phyloP scores from a whole-genome alignment of 1,140 invertebrate species.

The Rhynchophorus ferrugineus region DNA sequence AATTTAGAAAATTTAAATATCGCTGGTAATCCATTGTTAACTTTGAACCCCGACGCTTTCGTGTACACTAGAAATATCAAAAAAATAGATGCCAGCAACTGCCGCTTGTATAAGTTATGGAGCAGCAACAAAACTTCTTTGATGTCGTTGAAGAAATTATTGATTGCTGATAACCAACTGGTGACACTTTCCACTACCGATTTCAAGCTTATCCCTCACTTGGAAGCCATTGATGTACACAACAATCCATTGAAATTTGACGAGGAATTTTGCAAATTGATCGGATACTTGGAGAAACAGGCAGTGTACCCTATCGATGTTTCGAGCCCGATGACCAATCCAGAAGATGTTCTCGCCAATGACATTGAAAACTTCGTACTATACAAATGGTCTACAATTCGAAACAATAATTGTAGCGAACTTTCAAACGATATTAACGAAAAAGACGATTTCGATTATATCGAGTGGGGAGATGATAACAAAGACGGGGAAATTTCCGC shows the following conservation, averaged over 20 bases:
- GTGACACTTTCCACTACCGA: slow-evolving; percentile 48
- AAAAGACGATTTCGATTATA: slow-evolving; percentile 32
- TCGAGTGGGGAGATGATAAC: slow-evolving; percentile 30
- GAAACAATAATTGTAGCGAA: slow-evolving; percentile 15
- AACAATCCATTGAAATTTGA: slow-evolving; percentile 59
- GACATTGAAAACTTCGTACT: slow-evolving; percentile 20
- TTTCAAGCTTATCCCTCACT: slow-evolving; percentile 49
- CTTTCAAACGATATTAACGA: slow-evolving; percentile 23
- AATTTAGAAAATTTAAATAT: slow-evolving; percentile 58
- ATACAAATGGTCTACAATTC: slow-evolving; percentile 17
- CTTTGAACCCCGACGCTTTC: slow-evolving; percentile 58
- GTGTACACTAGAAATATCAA: slow-evolving; percentile 47
- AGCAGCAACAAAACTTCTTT: slow-evolving; percentile 44
- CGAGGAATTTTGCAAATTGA: slow-evolving; percentile 49
- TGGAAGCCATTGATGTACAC: slow-evolving; percentile 54
- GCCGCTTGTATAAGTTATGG: slow-evolving; percentile 56
- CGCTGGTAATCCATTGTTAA: slow-evolving; percentile 59
- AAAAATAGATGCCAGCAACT: slow-evolving; percentile 58
- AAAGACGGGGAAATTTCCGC: slow-evolving; percentile 18
- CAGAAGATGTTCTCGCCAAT: slow-evolving; percentile 10
- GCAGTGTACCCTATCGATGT: slow-evolving; percentile 40
- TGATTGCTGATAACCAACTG: slow-evolving; percentile 51
- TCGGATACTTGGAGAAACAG: slow-evolving; percentile 48
- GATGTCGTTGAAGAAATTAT: slow-evolving; percentile 47
- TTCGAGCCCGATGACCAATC: slow-evolving; percentile 2